Evolutionary conservation across 1,140 invertebrate genomes (phyloP).

Genomic region (Wiebesia pumilae): DNA sequence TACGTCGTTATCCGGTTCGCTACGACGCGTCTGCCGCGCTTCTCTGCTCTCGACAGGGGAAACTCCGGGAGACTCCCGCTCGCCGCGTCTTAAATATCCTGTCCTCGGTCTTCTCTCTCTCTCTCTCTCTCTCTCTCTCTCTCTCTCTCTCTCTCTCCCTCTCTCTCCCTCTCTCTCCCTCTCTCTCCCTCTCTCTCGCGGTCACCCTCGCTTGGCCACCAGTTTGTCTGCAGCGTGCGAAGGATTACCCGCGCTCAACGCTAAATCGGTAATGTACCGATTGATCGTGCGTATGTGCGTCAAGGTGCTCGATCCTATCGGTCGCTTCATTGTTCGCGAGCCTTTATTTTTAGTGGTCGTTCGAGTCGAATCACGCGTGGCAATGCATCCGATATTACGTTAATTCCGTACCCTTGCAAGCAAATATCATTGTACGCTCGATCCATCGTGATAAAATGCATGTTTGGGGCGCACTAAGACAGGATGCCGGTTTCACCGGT

Average conservation of each 20-base stretch:
- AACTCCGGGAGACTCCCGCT: not conserved
- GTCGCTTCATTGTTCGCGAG: too few species aligned
- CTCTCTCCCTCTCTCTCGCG: too few species aligned
- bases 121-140: too few species aligned
- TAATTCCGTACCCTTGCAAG: not conserved
- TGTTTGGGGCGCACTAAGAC: not conserved
- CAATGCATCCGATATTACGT: not conserved
- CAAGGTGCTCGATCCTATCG: too few species aligned
- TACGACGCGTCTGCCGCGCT: too few species aligned
- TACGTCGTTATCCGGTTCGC: slow-evolving; percentile 25
- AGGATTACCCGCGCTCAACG: not conserved
- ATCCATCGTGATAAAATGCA: slow-evolving; percentile 8
- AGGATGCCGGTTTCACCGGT: not conserved
- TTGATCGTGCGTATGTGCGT: too few species aligned
- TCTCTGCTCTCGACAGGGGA: not conserved
- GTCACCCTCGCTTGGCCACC: too few species aligned
- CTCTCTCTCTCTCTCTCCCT: too few species aligned
- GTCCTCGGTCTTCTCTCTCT: not conserved
- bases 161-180: not conserved
- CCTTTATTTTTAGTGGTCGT: not conserved
- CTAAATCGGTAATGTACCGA: not conserved
- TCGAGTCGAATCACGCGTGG: not conserved
- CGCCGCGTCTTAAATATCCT: not conserved
- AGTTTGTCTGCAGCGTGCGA: too few species aligned
- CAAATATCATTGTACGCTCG: not conserved